These are phyloP conservation scores for Pyralis farinalis DNA, from an alignment of 2,888 invertebrate genomes.

Conservation along the genomic window DNA sequence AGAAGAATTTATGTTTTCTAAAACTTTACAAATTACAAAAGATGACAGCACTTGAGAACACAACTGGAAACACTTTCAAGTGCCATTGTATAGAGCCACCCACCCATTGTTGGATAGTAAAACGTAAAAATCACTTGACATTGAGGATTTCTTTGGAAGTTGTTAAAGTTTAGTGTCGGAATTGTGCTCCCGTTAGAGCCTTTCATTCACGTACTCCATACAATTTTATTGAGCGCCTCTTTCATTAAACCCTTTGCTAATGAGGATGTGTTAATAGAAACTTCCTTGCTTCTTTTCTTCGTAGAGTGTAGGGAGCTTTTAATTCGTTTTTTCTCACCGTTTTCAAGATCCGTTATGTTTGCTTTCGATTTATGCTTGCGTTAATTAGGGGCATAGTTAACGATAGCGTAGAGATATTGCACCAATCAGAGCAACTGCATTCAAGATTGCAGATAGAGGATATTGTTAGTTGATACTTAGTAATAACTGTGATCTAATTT, in stretches of 20 bases:
- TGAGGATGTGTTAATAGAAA: slow-evolving; percentile 33
- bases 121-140: slow-evolving; percentile 35
- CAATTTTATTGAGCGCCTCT: slow-evolving; percentile 50
- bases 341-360: background rate
- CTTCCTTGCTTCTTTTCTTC: slow-evolving; percentile 17
- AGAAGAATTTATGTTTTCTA: slow-evolving; percentile 14
- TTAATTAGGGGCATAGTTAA: too few relatives aligned
- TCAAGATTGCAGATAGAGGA: too few relatives aligned
- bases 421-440: too few relatives aligned
- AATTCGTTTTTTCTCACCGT: slow-evolving; percentile 12
- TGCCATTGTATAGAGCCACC: slow-evolving; percentile 26
- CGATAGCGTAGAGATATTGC: background rate
- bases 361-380: too few relatives aligned
- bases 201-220: slow-evolving; percentile 27
- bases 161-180: slow-evolving; percentile 27
- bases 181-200: slow-evolving; percentile 8
- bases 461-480: too few relatives aligned
- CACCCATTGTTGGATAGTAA: slow-evolving; percentile 32
- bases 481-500: too few relatives aligned
- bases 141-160: slow-evolving; percentile 31
- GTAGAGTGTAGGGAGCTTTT: slow-evolving; percentile 8
- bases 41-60: slow-evolving; percentile 19
- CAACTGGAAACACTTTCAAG: slow-evolving; percentile 31
- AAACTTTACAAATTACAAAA: slow-evolving; percentile 18
- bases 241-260: slow-evolving; percentile 53